Evolutionary conservation across 1,140 invertebrate species (phyloP), one percentile per base, ranked within the genome.

Genomic region (Microvelia longipes): DNA sequence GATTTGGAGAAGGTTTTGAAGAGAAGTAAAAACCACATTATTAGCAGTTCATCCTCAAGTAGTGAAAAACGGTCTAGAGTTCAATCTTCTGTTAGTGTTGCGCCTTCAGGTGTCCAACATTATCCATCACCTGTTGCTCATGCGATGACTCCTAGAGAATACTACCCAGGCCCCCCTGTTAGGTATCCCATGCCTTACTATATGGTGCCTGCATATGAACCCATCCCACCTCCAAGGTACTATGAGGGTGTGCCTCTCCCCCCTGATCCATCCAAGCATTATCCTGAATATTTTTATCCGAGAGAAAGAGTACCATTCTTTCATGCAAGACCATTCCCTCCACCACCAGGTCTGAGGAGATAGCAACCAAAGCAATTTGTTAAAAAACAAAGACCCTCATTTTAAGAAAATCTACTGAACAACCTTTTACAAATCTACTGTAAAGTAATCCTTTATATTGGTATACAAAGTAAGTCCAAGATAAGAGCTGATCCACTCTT

Each of bases 1-100:
- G 94, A 98, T 82, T 86, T 98, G 81, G 91, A 89, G 29, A 88
- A 91, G 60, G 92, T 97, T 73, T 82, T 96, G 69, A 84, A 89
- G 73, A 91, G 93, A 79, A 92, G 93, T 2, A 94, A 94, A 80
- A 91, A 93, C 71, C 80, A 69, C 77, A 74, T 66, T 71, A 76
- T 35, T 76, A 50, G 11, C 64, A 79, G 68, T 78, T 80, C 19
- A 77, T 83, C 82, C 71, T 75, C 14, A 67, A 11, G 28, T 13
- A 35, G 25, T 15, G 60, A 64, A 71, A 27, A 70, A 66, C 25
- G 71, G 67, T 67, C 72, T 80, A 27, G 78, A 80, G 65, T 80
- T 81, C 28, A 80, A 82, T 19, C 78, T 80, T 72, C 79, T 78
- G 69, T 81, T 68, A 26, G 27, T n/a, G 28, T 19, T 14, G 72